Evolutionary conservation across 2,113 vertebrate genomes (phyloP), one percentile per base, ranked within the genome.

Genomic region (Percopsis transmontana): DNA sequence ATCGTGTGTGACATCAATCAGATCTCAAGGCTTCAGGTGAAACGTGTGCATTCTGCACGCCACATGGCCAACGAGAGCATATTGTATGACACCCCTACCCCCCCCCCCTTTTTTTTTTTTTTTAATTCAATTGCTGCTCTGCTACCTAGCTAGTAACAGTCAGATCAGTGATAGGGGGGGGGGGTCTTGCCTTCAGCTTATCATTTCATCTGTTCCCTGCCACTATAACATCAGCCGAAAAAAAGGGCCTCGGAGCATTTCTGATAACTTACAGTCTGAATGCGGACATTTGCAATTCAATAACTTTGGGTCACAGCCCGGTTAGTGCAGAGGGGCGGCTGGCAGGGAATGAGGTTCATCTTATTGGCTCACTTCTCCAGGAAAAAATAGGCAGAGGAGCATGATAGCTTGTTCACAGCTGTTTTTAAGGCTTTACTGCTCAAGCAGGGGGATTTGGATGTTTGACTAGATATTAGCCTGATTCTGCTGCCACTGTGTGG

Each of bases 121-220:
- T 41, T 8, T 8, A 39, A 27, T 21, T 38, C 56, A 9, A 2
- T 7, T 51, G 68, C 40, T 63, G 47, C 47, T 18, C 58, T 67
- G 45, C 58, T 65, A 50, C 67, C 50, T 64, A 81, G 68, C 39
- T 50, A 72, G 68, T 44, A 50, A 48, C 8, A 33, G 27, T 33
- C 27, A 33, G 86, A 88, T 87, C 82, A 83, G 65, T 21, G 61
- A 56, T 73, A 67, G 42, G 51, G 53, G 50, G 62, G n/a, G 1
- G 13, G 60, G 23, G 66, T 81, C 63, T 42, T 45, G 62, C 61
- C 23, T 59, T 21, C 20, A 58, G 58, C 73, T 81, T 80, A 86
- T 89, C 79, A 62, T 77, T 76, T 72, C 85, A 88, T 88, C 79
- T 66, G 48, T 64, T 82, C 58, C 33, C n/a, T 59, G 68, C 66